phyloP scores from a whole-genome alignment of 1,140 invertebrate genomes.

The Temnothorax curvispinosus region DNA sequence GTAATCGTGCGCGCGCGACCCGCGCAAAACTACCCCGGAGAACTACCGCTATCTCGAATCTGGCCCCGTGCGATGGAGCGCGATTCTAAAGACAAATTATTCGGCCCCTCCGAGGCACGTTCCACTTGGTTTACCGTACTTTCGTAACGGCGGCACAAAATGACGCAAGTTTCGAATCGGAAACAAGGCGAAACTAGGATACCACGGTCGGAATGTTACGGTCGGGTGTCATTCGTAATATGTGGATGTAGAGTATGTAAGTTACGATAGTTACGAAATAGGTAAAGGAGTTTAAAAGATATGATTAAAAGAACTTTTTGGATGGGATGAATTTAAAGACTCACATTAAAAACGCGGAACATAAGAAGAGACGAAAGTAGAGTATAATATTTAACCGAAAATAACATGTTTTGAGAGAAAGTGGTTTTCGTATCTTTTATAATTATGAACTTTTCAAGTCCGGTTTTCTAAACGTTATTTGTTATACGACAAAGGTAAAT shows the following conservation, averaged over 20 bases:
- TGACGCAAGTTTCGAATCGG: slow-evolving; percentile 46
- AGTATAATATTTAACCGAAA: background rate
- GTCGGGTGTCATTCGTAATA: background rate
- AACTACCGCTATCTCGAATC: slow-evolving; percentile 43
- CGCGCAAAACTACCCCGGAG: slow-evolving; percentile 21
- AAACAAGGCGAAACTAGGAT: slow-evolving; percentile 45
- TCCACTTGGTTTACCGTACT: slow-evolving; percentile 43
- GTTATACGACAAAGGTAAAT: background rate
- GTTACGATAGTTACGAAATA: background rate
- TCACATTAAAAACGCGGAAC: background rate
- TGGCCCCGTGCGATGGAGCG: slow-evolving; percentile 35
- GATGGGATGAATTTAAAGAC: background rate
- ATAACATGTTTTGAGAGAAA: background rate
- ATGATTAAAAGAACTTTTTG: background rate
- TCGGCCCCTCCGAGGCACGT: slow-evolving; percentile 45
- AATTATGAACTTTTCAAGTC: background rate
- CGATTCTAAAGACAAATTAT: slow-evolving; percentile 63
- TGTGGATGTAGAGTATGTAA: background rate
- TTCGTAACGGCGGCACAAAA: slow-evolving; percentile 23
- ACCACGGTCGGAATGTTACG: background rate
- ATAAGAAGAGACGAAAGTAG: background rate
- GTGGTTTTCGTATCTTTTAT: background rate
- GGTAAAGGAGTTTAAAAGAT: background rate
- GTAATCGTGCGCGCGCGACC: slow-evolving; percentile 48
- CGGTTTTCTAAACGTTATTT: background rate